These are phyloP conservation scores for Nycteola revayana DNA, from an alignment of 2,888 invertebrate species.

Conservation along the genomic window DNA sequence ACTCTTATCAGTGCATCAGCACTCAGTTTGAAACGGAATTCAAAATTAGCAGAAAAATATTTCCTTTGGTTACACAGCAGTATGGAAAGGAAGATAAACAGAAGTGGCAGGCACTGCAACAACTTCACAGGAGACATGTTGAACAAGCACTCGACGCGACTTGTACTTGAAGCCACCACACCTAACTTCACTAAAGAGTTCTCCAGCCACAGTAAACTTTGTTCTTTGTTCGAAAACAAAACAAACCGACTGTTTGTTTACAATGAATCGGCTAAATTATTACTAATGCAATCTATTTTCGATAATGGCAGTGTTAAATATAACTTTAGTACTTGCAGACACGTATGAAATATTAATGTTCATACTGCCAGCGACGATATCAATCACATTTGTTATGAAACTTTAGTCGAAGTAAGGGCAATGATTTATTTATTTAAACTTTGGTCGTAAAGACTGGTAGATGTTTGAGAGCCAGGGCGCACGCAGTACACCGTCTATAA, in stretches of 20 bases:
- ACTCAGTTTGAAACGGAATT: too few species aligned
- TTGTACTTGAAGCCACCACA: slow-evolving; percentile 57
- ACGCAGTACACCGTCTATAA: slow-evolving; percentile 52
- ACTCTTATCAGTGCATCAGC: too few species aligned
- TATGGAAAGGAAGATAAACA: slow-evolving; percentile 22
- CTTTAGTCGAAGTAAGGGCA: slow-evolving; percentile 41
- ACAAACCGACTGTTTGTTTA: slow-evolving; percentile 28
- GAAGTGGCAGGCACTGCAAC: slow-evolving; percentile 37
- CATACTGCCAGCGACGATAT: slow-evolving; percentile 21
- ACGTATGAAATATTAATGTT: slow-evolving; percentile 18
- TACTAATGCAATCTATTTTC: slow-evolving; percentile 19
- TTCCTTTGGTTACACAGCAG: too few species aligned
- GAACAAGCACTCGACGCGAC: slow-evolving; percentile 64
- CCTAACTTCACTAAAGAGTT: slow-evolving; percentile 50
- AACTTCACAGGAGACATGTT: slow-evolving; percentile 67
- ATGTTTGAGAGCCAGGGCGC: slow-evolving; percentile 49
- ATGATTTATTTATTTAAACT: slow-evolving; percentile 57
- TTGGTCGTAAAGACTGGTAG: slow-evolving; percentile 54
- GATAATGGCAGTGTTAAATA: slow-evolving; percentile 10
- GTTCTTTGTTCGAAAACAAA: slow-evolving; percentile 43
- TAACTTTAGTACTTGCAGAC: slow-evolving; percentile 16
- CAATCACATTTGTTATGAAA: slow-evolving; percentile 37
- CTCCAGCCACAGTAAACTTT: slow-evolving; percentile 48
- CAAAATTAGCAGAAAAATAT: too few species aligned
- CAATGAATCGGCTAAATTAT: slow-evolving; percentile 21